A percentile compares a stretch with the other conserved stretches of the same genome.
Evolutionary conservation across 2,797 vertebrate genomes (phyloP).

Genomic region (Intellagama lesueurii): DNA sequence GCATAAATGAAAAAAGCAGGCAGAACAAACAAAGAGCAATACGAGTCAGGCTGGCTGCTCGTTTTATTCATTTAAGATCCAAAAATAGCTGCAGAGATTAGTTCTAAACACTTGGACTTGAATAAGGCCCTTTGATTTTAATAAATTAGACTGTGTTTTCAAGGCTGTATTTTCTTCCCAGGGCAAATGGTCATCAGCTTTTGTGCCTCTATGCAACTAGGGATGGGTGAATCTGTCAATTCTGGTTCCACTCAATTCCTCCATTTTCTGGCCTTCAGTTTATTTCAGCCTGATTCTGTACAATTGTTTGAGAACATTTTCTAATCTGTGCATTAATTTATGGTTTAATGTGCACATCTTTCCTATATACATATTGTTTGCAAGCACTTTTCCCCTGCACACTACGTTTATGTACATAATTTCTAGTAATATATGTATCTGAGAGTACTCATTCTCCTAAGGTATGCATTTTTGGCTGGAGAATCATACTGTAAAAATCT

Average conservation of each 20-base stretch:
- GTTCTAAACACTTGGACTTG: constrained; percentile 15
- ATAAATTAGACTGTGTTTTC: constrained; percentile 23
- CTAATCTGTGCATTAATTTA: background rate
- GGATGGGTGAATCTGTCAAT: background rate
- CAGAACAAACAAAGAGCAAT: constrained; percentile 58
- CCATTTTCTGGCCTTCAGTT: background rate
- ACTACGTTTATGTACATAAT: background rate
- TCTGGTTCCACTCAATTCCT: background rate
- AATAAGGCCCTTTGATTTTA: constrained; percentile 28
- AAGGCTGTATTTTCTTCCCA: constrained; percentile 12
- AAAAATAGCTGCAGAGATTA: constrained; percentile 64
- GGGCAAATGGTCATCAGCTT: constrained; percentile 2
- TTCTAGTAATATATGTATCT: background rate
- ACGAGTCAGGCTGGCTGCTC: constrained; percentile 55
- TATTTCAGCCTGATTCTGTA: background rate
- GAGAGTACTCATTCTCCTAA: background rate
- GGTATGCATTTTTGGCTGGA: background rate
- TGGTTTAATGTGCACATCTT: background rate
- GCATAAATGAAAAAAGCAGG: constrained; percentile 68
- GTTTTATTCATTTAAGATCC: constrained; percentile 52
- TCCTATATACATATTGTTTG: background rate
- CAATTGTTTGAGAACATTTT: background rate
- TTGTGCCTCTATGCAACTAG: background rate
- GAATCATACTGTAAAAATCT: background rate
- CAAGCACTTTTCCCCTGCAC: background rate